These are phyloP conservation scores for Cosmopolites sordidus DNA, from an alignment of 2,888 invertebrate species.

Conservation along the genomic window DNA sequence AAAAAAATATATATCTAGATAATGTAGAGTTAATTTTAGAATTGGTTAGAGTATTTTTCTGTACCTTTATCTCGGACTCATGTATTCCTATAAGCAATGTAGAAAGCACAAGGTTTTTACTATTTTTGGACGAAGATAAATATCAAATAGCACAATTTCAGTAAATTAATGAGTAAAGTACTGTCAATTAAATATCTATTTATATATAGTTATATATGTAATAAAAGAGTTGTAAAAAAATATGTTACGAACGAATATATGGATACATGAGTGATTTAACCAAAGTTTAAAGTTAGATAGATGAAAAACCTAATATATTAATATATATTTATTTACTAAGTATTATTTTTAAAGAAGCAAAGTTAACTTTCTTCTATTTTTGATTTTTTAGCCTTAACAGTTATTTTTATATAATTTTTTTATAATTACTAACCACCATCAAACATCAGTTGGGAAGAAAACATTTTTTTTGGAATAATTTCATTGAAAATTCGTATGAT, in stretches of 20 bases:
- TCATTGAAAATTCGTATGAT: conserved; percentile 5
- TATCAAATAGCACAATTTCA: conserved; percentile 35
- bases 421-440: conserved; percentile 17
- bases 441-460: neutral
- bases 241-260: conserved; percentile 29
- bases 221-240: conserved; percentile 3
- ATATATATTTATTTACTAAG: conserved; percentile 40
- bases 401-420: conserved; percentile 47
- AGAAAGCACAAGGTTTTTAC: conserved; percentile 25
- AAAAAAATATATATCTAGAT: conserved; percentile 30
- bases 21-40: conserved; percentile 24
- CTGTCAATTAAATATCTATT: conserved; percentile 20
- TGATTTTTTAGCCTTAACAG: conserved; percentile 37
- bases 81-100: conserved; percentile 37
- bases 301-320: conserved; percentile 37
- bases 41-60: conserved; percentile 33
- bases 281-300: conserved; percentile 43
- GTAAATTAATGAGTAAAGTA: conserved; percentile 3
- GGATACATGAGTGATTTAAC: conserved; percentile 44
- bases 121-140: conserved; percentile 10
- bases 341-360: conserved; percentile 37
- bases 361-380: no score
- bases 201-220: conserved; percentile 5
- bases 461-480: neutral
- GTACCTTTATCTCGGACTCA: conserved; percentile 37